These are phyloP conservation scores for Dasysyrphus albostriatus DNA, from an alignment of 2,888 invertebrate genomes.

Conservation along the genomic window DNA sequence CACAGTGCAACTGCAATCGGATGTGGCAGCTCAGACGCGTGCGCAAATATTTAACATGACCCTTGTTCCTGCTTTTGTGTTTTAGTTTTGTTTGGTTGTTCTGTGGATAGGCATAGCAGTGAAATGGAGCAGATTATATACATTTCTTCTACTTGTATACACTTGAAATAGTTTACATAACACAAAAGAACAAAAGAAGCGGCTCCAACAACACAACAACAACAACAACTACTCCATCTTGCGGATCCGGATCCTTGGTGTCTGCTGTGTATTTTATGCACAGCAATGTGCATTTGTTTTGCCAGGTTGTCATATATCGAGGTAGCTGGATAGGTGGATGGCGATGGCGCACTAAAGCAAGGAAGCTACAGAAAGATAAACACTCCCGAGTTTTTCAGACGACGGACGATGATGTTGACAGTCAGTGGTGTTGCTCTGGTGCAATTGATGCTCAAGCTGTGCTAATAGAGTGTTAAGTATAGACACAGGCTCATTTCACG, in stretches of 20 bases:
- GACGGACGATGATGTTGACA: slow-evolving; percentile 60
- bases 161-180: slow-evolving; percentile 73
- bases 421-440: slow-evolving; percentile 44
- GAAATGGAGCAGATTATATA: slow-evolving; percentile 49
- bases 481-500: slow-evolving; percentile 63
- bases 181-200: slow-evolving; percentile 73
- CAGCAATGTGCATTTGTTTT: slow-evolving; percentile 70
- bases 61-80: slow-evolving; percentile 55
- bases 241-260: slow-evolving; percentile 65
- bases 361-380: slow-evolving; percentile 57
- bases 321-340: slow-evolving; percentile 39
- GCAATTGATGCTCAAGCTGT: slow-evolving; percentile 67
- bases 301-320: slow-evolving; percentile 36
- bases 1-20: slow-evolving; percentile 32
- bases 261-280: slow-evolving; percentile 65
- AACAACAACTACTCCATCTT: slow-evolving; percentile 43
- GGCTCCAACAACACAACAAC: slow-evolving; percentile 50
- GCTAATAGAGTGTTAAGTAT: slow-evolving; percentile 70
- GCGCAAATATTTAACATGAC: slow-evolving; percentile 74
- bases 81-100: slow-evolving; percentile 15
- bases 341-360: slow-evolving; percentile 44
- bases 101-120: not conserved
- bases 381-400: slow-evolving; percentile 14
- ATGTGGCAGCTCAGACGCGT: slow-evolving; percentile 65
- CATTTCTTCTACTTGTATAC: slow-evolving; percentile 25